Base-by-base conservation (phyloP, 2,113 vertebrate species). In the Holacanthus passer region DNA sequence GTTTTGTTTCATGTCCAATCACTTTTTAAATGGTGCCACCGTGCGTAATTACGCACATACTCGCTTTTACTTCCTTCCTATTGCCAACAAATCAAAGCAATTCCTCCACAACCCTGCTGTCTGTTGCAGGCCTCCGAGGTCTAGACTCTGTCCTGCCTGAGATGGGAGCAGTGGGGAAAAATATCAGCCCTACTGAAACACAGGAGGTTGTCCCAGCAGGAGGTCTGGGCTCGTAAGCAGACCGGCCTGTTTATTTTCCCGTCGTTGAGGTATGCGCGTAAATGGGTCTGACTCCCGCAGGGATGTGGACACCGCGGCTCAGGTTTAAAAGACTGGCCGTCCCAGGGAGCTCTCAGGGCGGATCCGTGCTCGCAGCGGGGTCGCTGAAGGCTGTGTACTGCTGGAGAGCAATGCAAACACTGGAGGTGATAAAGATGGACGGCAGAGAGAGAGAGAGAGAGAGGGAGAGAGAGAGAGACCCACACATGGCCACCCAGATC, bases 191-290 rank as follows among this genome's bases (percentile, higher is more conserved):
- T 71, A 66, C 86, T 89, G 87, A 89, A 88, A 88, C 87, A 64
- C 90, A 88, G 81, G 88, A 90, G 91, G 88, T 29, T 82, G 71
- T 60, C 89, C 66, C 90, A 90, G 91, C 89, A 81, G 87, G 90
- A 67, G 87, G 83, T 56, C 70, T 76, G 71, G 32, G 72, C 86
- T 88, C 89, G 50, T 89, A 88, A 88, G 87, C 84, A 89, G 86
- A 91, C 62, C 83, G 69, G 69, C 73, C 66, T 94, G 94, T 95
- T 95, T 96, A 94, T 95, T 95, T 95, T 95, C 91, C 92, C 88
- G 85, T 91, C 91, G 90, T 87, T 90, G 93, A 95, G 91, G 94
- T 93, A 92, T 92, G 90, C 83, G 90, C 87, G 87, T 91, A 90
- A 93, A 91, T 87, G 89, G 88, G 86, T 84, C 85, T 82, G 89